Evolutionary conservation across 2,888 invertebrate genomes (phyloP), one percentile per base, ranked within the genome.

Genomic region (Hymenopus coronatus): DNA sequence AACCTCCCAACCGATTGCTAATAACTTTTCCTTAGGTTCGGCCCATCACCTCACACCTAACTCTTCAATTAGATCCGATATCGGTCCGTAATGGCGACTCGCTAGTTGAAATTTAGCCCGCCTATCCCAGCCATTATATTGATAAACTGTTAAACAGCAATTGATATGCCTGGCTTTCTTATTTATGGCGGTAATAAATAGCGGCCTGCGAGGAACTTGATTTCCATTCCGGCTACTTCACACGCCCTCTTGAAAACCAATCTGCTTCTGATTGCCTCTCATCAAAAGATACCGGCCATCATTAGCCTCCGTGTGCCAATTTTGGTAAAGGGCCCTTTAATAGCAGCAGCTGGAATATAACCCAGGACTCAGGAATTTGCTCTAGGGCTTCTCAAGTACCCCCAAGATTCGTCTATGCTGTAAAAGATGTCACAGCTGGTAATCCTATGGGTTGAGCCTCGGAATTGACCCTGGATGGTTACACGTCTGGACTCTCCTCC

Each of bases 101-200:
- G 54, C 54, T 70, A 70, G 54, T 70, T 70, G 54, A 70, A 70
- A 70, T 70, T 70, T 70, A 70, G 15, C 54, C 54, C 54, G 54
- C 54, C 54, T 70, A 70, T 70, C 25, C 20, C 20, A 70, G 86
- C 86, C 81, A 86, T 86, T 70, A 86, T 81, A 81, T 28, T 30
- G 81, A 81, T 81, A 85, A 85, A 85, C 85, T 85, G 85, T 85
- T 85, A 86, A 86, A 86, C 81, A 86, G 28, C 28, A 86, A 81
- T 28, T n/a, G 85, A 85, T 85, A 85, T 46, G 27, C 25, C 12
- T 9, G 12, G 28, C 25, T 28, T 28, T 28, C 30, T 30, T 81
- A 86, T 86, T 86, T 81, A 86, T 86, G 81, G 81, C 86, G 14
- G 28, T 12, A 28, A 70, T 70, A 86, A 86, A 81, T 81, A 86